Base-by-base conservation (phyloP, 2,888 invertebrate genomes). In the Galerucella calmariensis region DNA sequence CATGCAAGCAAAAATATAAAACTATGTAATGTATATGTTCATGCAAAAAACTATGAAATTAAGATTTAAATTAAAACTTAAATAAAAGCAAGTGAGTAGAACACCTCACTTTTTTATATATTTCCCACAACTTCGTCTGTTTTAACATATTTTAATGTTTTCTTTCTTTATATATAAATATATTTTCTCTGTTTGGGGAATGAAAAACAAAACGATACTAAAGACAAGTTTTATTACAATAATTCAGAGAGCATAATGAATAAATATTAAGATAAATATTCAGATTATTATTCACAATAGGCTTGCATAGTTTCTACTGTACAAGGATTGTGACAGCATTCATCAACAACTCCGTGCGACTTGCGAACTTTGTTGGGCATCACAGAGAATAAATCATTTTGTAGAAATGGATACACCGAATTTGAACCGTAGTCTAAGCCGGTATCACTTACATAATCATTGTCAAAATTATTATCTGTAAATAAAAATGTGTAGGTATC, bases 301-400 rank as follows among this genome's bases (percentile, higher is more conserved):
- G 20, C 0, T 14, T 11, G 20, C 62, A 62, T 24, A n/a, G 27
- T 35, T 14, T 62, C 62, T 27, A 14, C 5, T 27, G 62, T 62
- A 62, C 62, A 62, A 5, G 62, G 35, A 35, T 62, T 62, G 35
- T 62, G 9, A 14, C 62, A 62, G 12, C 62, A 62, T 62, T 62
- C 62, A 3, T 62, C n/a, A 27, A 35, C 35, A n/a, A 35, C n/a
- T 35, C 62, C 62, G 35, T 4, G 11, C 9, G 41, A 62, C 27
- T 62, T 62, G 4, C 35, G 41, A 24, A 62, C 35, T 35, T 62
- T 62, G 35, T 35, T 62, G 41, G n/a, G 62, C n/a, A 62, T n/a
- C 14, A 62, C 6, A 35, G 62, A 62, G 9, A 14, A 3, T 35
- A 35, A 58, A 58, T 20, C 8, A 14, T 58, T 58, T 11, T 58